A percentile compares a stretch with the other conserved stretches of the same genome.
These are phyloP conservation scores for Atta colombica DNA, from an alignment of 1,140 invertebrate genomes.

Conservation along the genomic window DNA sequence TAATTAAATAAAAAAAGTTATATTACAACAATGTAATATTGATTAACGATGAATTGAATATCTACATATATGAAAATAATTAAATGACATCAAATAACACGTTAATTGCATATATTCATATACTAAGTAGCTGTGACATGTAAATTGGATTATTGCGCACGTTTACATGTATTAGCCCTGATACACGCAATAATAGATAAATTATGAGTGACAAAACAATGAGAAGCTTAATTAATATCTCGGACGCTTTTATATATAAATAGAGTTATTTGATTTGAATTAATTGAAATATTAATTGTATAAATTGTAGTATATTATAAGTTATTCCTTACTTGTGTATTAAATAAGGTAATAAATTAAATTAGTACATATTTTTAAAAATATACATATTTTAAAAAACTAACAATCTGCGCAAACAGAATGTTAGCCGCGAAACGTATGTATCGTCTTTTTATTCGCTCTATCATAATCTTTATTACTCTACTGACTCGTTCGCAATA, in stretches of 20 bases:
- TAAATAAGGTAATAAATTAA: slow-evolving; percentile 1
- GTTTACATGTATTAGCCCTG: slow-evolving; percentile 45
- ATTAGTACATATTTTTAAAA: slow-evolving; percentile 9
- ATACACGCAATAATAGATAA: slow-evolving; percentile 43
- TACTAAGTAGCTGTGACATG: slow-evolving; percentile 40
- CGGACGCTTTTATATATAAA: neutral
- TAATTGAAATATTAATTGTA: slow-evolving; percentile 56
- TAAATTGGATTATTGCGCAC: slow-evolving; percentile 56
- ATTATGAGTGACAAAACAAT: slow-evolving; percentile 57
- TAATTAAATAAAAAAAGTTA: neutral
- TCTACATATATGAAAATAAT: slow-evolving; percentile 44
- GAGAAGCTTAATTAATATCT: slow-evolving; percentile 55
- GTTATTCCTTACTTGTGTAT: slow-evolving; percentile 12
- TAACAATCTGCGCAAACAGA: neutral
- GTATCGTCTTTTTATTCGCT: neutral
- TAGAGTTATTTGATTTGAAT: slow-evolving; percentile 27
- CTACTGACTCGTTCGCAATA: slow-evolving; percentile 8
- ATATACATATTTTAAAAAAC: neutral
- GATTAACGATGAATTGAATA: slow-evolving; percentile 15
- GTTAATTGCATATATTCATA: slow-evolving; percentile 39
- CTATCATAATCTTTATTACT: slow-evolving; percentile 9
- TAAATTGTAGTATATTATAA: slow-evolving; percentile 7
- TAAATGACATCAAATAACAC: slow-evolving; percentile 28
- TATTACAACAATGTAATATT: neutral
- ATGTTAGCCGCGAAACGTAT: slow-evolving; percentile 8